Base-by-base conservation (phyloP, 2,888 invertebrate species). In the Brenthis ino region DNA sequence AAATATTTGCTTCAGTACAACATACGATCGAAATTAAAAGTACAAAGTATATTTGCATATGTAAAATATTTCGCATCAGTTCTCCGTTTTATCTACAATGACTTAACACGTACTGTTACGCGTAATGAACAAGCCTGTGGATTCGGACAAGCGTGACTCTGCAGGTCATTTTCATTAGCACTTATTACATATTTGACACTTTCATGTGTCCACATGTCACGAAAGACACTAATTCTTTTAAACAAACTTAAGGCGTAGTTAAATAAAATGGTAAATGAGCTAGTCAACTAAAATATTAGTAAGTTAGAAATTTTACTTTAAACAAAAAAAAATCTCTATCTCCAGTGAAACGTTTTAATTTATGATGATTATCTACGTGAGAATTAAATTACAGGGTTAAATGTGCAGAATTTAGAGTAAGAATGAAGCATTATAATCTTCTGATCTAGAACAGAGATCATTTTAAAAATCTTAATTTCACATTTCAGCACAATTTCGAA, bases 151-250 rank as follows among this genome's bases (percentile, higher is more conserved):
- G 70, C 73, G 72, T 73, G 75, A 72, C 75, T 69, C 57, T 24
- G 61, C 51, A 54, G 70, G 73, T 70, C 68, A 67, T 72, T 66
- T 78, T 80, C 75, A 80, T 80, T 82, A 80, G 74, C 78, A 79
- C 78, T 74, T 78, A 70, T 64, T 64, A 67, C 50, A 68, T 70
- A 70, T 76, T 78, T 78, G 79, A 78, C 76, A 80, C 75, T 77
- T 67, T 77, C 79, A 76, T 77, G 76, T 73, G 69, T 71, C 60
- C 71, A 75, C 73, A 75, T 77, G 80, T 78, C 79, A 77, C 75
- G 77, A 75, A 75, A 75, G 69, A 73, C 64, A 70, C 71, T 74
- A 75, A 77, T 79, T 77, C 76, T 66, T 51, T 68, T 57, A 24
- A 24, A 33, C 58, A 54, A 47, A 14, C 24, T 69, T 69, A 69